Base-by-base conservation (phyloP, 92 coral and sea anemone genomes). In the Pocillopora grandis region DNA sequence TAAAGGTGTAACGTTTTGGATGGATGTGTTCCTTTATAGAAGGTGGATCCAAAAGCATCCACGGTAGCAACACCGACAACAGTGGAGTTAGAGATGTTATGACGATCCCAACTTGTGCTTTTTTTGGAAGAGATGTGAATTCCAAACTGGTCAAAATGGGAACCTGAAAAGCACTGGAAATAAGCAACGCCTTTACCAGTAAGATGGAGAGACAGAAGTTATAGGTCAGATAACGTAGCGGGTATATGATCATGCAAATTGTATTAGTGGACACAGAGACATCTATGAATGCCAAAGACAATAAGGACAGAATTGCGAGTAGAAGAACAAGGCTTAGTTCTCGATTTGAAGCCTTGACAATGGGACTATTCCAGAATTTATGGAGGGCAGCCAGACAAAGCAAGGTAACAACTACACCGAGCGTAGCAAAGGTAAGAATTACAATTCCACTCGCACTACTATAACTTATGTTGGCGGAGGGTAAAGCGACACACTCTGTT, bases 31-130 rank as follows among this genome's bases (percentile, higher is more conserved):
- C 58, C 56, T 33, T 27, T 10, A 52, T 42, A 71, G 56, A 19
- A 0, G 92, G 92, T 17, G 93, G 96, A 65, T 86, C 87, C 62
- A 85, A 73, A 18, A 75, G 13, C n/a, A 87, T 35, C 96, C 96
- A 92, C 17, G 79, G 76, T 10, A 72, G 58, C 9, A 72, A 72
- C 11, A 72, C 48, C 9, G 33, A 5, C 14, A 66, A 12, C 15
- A 66, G 36, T 23, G 16, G 12, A 3, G 21, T 15, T n/a, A 23
- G 71, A 3, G 21, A 37, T 20, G 71, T 3, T 66, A 23, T 66
- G 12, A 66, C 9, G 12, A 66, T 9, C 19, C 5, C 48, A 1
- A 23, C 71, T 66, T 11, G 71, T 37, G 13, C 4, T 66, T 37
- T 23, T 0, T 66, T 23, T 15, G 71, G 27, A 66, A 66, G 36